Evolutionary conservation across 2,113 vertebrate genomes (phyloP).

Genomic region (Hiodon tergisus): DNA sequence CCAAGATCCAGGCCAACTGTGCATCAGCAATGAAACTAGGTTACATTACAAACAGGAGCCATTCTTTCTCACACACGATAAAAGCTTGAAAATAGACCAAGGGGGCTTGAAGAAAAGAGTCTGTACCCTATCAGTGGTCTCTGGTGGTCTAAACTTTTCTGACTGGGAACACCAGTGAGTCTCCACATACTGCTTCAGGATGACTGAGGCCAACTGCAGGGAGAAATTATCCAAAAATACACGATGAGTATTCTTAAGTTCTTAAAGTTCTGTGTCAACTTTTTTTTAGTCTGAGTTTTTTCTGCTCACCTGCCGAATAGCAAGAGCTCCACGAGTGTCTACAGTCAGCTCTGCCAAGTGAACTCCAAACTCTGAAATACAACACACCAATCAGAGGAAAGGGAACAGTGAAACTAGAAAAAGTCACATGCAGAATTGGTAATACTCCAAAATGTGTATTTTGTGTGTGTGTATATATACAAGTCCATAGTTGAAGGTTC

Average conservation of each 20-base stretch:
- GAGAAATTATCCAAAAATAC: constrained; percentile 26
- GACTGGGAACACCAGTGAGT: constrained; percentile 98
- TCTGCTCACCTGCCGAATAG: constrained; percentile 86
- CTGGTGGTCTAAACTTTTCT: constrained; percentile 91
- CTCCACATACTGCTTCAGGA: constrained; percentile 97
- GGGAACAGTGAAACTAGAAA: background rate
- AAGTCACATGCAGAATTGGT: background rate
- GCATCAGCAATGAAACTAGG: background rate
- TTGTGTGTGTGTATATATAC: too few species aligned
- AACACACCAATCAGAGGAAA: constrained; percentile 1
- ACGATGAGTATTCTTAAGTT: background rate
- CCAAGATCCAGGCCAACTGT: background rate
- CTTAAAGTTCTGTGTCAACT: background rate
- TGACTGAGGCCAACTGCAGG: constrained; percentile 86
- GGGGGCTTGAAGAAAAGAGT: background rate
- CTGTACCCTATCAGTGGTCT: constrained; percentile 91
- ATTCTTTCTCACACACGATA: background rate
- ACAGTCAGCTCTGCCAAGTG: constrained; percentile 95
- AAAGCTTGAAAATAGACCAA: background rate
- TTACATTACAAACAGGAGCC: constrained; percentile 6
- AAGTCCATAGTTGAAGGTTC: too few species aligned
- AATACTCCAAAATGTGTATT: too few species aligned
- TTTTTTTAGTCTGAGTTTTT: background rate
- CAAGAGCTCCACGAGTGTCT: constrained; percentile 87
- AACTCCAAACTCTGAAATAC: constrained; percentile 85